Conservation (phyloP, 2,797 vertebrate species). For the Steatocranus sp. region DNA sequence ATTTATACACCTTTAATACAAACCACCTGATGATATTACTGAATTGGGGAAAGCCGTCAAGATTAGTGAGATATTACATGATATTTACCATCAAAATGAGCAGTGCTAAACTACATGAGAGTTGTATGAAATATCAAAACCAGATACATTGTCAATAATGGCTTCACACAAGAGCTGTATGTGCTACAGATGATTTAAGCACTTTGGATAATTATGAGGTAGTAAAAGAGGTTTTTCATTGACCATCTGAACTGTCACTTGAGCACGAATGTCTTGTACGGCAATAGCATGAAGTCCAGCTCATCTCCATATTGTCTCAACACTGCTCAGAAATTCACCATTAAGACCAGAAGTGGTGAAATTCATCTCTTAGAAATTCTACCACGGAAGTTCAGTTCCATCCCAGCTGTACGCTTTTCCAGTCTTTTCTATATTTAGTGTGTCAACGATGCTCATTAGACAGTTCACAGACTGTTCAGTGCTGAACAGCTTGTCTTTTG, state of each 20-base stretch:
- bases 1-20: background rate
- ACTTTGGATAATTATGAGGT: background rate
- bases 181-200: background rate
- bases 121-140: background rate
- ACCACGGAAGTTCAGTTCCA: constrained; percentile 63
- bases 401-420: constrained; percentile 71
- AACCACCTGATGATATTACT: background rate
- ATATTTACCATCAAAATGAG: background rate
- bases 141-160: background rate
- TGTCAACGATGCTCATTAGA: constrained; percentile 67
- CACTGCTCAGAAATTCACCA: background rate
- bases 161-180: background rate
- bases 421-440: constrained; percentile 54
- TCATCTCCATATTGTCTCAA: background rate
- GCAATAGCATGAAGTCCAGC: background rate
- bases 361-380: constrained; percentile 1
- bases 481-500: constrained; percentile 65
- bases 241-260: background rate
- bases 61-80: background rate
- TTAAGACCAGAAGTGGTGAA: background rate
- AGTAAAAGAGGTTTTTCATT: background rate
- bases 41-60: background rate
- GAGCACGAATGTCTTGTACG: background rate
- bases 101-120: background rate
- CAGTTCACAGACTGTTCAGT: constrained; percentile 59